Conservation (phyloP, 1,140 invertebrate genomes). For the Nephila pilipes region DNA sequence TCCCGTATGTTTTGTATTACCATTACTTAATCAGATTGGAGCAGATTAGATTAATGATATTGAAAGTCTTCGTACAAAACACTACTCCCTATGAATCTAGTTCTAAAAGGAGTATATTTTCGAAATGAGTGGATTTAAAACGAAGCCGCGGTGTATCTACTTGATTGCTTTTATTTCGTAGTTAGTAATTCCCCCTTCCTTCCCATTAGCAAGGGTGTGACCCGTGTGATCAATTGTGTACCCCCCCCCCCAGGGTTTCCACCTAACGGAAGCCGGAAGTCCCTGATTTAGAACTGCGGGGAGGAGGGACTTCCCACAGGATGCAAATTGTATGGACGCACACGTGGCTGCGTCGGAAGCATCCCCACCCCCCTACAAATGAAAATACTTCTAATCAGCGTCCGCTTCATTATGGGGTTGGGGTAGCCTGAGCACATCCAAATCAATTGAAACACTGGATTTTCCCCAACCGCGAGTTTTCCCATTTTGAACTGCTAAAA, state of each 20-base stretch:
- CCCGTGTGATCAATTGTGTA: constrained; percentile 71
- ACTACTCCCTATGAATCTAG: too few species aligned
- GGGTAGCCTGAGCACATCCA: background rate
- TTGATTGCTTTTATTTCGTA: too few species aligned
- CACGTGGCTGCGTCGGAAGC: constrained; percentile 30
- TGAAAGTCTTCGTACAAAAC: too few species aligned
- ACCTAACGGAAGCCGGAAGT: constrained; percentile 52
- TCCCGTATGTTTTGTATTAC: too few species aligned
- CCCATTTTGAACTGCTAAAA: too few species aligned
- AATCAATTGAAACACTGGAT: too few species aligned
- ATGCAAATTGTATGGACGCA: constrained; percentile 39
- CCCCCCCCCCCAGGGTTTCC: constrained; percentile 22
- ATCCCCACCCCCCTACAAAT: background rate
- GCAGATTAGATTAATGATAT: too few species aligned
- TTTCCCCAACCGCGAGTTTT: too few species aligned
- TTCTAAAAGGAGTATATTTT: too few species aligned
- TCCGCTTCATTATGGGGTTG: background rate
- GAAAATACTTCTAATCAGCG: background rate
- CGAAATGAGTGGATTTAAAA: too few species aligned
- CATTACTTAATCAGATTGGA: too few species aligned
- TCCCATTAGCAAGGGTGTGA: background rate
- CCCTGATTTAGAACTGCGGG: constrained; percentile 65
- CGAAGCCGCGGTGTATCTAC: too few species aligned
- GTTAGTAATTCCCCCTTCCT: background rate
- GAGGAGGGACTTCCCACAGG: background rate